A percentile compares a stretch with the other conserved stretches of the same genome.
Conservation (phyloP, 2,113 vertebrate genomes). For the Gnathonemus echidnorhynchus region DNA sequence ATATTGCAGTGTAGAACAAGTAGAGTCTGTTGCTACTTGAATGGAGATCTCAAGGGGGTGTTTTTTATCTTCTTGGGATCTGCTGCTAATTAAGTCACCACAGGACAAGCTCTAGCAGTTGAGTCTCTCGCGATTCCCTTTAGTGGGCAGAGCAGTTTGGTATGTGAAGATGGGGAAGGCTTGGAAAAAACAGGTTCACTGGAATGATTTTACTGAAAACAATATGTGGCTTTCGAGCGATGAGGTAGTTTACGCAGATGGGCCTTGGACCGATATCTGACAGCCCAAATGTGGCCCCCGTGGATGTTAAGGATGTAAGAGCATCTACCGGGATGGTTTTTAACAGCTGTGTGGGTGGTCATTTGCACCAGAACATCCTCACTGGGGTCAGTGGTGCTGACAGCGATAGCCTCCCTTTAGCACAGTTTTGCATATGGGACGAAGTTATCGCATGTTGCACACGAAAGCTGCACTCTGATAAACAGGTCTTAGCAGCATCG, state of each 20-base stretch:
- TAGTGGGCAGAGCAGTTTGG: neutral
- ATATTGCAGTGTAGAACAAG: slow-evolving; percentile 16
- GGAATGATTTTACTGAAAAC: slow-evolving; percentile 24
- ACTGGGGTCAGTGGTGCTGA: slow-evolving; percentile 28
- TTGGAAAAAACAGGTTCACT: slow-evolving; percentile 34
- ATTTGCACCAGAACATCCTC: slow-evolving; percentile 21
- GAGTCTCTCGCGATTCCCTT: slow-evolving; percentile 30
- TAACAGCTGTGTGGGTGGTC: slow-evolving; percentile 1
- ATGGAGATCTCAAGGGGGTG: slow-evolving; percentile 33
- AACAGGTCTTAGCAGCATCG: neutral
- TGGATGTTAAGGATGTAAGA: neutral
- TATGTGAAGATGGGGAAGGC: neutral
- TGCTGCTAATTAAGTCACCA: slow-evolving; percentile 49
- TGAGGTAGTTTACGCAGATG: slow-evolving; percentile 36
- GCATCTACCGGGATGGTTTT: neutral
- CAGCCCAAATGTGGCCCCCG: neutral
- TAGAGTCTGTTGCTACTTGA: slow-evolving; percentile 24
- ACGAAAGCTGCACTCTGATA: neutral
- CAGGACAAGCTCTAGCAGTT: slow-evolving; percentile 51
- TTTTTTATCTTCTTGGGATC: slow-evolving; percentile 36
- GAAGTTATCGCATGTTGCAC: neutral
- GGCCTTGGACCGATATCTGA: slow-evolving; percentile 29
- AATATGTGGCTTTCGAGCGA: slow-evolving; percentile 46
- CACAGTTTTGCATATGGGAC: neutral
- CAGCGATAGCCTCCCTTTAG: slow-evolving; percentile 35